phyloP scores from a whole-genome alignment of 2,888 invertebrate genomes.

The Leptinotarsa juncta region DNA sequence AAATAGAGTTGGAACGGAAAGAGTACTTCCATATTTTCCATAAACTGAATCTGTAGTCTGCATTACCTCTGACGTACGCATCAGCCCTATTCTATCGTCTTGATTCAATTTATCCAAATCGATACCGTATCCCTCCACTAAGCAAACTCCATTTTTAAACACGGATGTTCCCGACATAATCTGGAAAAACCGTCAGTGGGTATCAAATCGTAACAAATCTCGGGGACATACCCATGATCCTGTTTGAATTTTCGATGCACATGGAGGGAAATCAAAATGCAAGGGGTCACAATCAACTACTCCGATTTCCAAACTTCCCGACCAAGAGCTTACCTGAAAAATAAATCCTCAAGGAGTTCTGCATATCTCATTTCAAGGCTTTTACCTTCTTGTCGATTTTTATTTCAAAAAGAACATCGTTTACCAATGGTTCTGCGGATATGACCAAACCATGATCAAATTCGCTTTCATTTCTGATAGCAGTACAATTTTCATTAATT shows the following conservation, averaged over 20 bases:
- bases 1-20: no score
- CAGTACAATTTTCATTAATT: conserved; percentile 85
- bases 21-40: no score
- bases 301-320: conserved; percentile 81
- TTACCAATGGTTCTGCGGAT: conserved; percentile 81
- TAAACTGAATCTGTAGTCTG: no score
- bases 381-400: conserved; percentile 88
- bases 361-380: background rate
- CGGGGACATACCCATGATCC: conserved; percentile 79
- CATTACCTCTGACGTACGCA: conserved; percentile 79
- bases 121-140: conserved; percentile 86
- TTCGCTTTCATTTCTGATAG: conserved; percentile 82
- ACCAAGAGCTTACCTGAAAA: conserved; percentile 81
- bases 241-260: conserved; percentile 82
- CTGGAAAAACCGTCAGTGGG: conserved; percentile 61
- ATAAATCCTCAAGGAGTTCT: background rate
- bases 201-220: background rate
- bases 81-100: conserved; percentile 86
- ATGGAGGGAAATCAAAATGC: conserved; percentile 76
- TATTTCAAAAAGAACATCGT: conserved; percentile 88
- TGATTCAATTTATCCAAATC: conserved; percentile 86
- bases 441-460: conserved; percentile 91
- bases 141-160: conserved; percentile 84
- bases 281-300: conserved; percentile 79
- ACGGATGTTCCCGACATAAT: conserved; percentile 90